These are phyloP conservation scores for Coregonus ussuriensis DNA, from an alignment of 2,797 vertebrate species.

Conservation along the genomic window DNA sequence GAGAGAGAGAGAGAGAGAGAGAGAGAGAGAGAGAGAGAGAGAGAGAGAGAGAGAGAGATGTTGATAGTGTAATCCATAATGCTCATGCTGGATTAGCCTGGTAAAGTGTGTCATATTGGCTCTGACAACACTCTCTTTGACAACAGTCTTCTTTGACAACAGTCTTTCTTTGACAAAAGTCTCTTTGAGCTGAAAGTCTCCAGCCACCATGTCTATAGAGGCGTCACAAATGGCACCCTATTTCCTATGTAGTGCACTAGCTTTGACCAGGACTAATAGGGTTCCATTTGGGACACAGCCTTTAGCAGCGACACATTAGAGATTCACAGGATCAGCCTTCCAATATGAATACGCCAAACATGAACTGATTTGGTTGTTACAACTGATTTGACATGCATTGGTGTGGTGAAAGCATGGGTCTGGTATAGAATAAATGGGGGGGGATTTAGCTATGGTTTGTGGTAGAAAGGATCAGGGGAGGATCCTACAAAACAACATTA, in stretches of 20 bases:
- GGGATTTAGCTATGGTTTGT: not conserved
- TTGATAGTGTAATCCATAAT: not conserved
- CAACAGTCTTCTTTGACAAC: not conserved
- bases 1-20: not conserved
- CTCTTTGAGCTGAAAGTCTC: not conserved
- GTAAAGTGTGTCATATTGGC: not conserved
- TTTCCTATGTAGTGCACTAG: too few species aligned
- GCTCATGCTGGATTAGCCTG: not conserved
- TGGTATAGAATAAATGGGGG: not conserved
- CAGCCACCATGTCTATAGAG: not conserved
- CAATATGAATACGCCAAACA: not conserved
- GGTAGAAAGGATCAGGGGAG: too few species aligned
- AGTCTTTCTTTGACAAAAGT: not conserved
- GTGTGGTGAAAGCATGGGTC: not conserved
- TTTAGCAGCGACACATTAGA: not conserved
- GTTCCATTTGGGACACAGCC: not conserved
- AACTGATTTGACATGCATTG: not conserved
- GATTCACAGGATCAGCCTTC: not conserved
- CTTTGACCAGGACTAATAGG: not conserved
- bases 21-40: slow-evolving; percentile 8
- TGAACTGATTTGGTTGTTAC: not conserved
- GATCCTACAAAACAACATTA: too few species aligned
- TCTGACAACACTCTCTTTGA: not conserved
- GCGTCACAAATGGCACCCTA: not conserved
- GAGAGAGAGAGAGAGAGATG: not conserved